phyloP scores from a whole-genome alignment of 2,797 vertebrate species.

The Acanthiza pusilla region DNA sequence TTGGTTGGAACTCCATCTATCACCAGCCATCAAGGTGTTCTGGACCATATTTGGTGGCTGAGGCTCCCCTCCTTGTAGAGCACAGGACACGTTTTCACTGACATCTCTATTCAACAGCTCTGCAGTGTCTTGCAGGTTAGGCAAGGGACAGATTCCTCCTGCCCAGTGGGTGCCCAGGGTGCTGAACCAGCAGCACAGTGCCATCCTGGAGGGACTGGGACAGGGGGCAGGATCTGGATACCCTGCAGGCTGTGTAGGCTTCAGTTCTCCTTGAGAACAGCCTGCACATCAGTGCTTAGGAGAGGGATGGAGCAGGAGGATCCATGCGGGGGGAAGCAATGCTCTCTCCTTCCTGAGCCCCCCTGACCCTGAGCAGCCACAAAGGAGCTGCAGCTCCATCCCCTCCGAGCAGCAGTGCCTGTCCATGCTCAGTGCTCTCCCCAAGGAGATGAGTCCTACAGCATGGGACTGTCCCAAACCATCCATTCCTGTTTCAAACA shows the following conservation, averaged over 20 bases:
- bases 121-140: background rate
- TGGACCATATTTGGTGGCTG: background rate
- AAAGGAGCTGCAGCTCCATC: background rate
- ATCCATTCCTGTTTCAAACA: too few species aligned
- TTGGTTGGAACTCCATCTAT: background rate
- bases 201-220: background rate
- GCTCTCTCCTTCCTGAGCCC: background rate
- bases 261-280: background rate
- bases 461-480: too few species aligned
- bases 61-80: background rate
- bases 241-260: background rate
- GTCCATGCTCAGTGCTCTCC: too few species aligned
- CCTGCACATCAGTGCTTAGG: background rate
- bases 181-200: background rate
- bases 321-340: background rate
- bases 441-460: too few species aligned
- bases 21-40: background rate
- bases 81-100: background rate
- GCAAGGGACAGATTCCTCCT: background rate
- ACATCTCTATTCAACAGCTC: background rate
- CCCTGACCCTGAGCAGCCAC: too few species aligned
- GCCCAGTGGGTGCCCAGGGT: background rate
- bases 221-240: background rate
- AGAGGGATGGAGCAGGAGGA: background rate
- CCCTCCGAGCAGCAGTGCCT: too few species aligned